Percentiles rank a stretch among this genome's conserved stretches.
phyloP scores from a whole-genome alignment of 2,113 vertebrate species.

The Gymnobelideus leadbeateri region DNA sequence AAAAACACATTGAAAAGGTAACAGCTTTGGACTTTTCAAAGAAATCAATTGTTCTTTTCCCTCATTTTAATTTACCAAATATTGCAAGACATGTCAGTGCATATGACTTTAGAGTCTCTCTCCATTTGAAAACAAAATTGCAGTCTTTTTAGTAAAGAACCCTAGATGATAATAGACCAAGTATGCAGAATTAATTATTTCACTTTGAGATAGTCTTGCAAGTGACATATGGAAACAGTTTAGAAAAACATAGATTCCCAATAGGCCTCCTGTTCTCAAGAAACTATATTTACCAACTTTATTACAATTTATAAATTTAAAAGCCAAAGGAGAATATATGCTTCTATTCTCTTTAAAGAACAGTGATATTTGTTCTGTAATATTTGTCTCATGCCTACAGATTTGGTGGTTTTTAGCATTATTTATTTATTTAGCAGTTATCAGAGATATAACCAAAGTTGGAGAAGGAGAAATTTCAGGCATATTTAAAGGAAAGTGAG shows the following conservation, averaged over 20 bases:
- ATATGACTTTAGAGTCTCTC: not conserved
- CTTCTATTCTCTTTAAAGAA: not conserved
- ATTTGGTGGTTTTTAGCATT: not conserved
- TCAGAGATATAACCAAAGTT: not conserved
- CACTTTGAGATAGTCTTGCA: not conserved
- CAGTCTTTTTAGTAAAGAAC: not conserved
- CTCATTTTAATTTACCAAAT: not conserved
- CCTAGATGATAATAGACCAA: not conserved
- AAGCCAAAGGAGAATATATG: not conserved
- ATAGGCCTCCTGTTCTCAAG: not conserved
- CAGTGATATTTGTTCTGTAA: not conserved
- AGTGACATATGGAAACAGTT: not conserved
- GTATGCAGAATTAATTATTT: not conserved
- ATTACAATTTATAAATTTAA: not conserved
- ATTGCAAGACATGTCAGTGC: not conserved
- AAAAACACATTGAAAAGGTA: not conserved
- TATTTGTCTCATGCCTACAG: not conserved
- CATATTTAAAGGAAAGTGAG: not conserved
- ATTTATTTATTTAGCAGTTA: not conserved
- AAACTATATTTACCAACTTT: not conserved
- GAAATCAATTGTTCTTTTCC: not conserved
- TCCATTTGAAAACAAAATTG: not conserved
- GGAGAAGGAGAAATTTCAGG: not conserved
- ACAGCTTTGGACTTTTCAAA: not conserved
- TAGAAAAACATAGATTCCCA: not conserved